A percentile compares a stretch with the other conserved stretches of the same genome.
Evolutionary conservation across 1,140 invertebrate genomes (phyloP).

Genomic region (Dolichoris vasculosae): DNA sequence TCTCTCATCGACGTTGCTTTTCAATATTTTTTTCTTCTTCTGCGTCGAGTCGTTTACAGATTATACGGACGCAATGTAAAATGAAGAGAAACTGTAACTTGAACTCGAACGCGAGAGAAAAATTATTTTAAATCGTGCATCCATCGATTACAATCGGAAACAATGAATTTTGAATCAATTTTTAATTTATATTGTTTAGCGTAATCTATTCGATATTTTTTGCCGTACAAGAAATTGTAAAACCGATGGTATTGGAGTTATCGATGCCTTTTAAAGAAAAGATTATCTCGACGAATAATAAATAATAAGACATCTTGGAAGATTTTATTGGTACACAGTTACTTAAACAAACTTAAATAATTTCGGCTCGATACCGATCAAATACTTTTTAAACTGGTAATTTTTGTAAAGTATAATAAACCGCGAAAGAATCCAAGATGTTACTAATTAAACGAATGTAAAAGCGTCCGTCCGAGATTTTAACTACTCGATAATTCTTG

Average conservation of each 20-base stretch:
- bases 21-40: not conserved
- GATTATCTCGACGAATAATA: not conserved
- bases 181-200: not conserved
- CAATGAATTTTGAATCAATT: not conserved
- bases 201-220: not conserved
- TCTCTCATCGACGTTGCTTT: constrained; percentile 14
- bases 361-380: too few relatives aligned
- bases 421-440: too few relatives aligned
- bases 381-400: too few relatives aligned
- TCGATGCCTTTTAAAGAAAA: not conserved
- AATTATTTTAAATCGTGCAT: constrained; percentile 18
- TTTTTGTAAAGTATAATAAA: too few relatives aligned
- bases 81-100: not conserved
- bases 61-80: not conserved
- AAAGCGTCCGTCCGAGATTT: not conserved
- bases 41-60: not conserved
- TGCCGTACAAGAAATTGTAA: not conserved
- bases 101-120: not conserved
- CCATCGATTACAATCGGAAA: not conserved
- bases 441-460: not conserved
- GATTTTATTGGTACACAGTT: too few relatives aligned
- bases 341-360: too few relatives aligned
- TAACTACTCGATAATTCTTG: not conserved
- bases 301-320: not conserved
- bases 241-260: not conserved